Evolutionary conservation across 2,797 vertebrate species (phyloP).

Genomic region (Danio tinwini): DNA sequence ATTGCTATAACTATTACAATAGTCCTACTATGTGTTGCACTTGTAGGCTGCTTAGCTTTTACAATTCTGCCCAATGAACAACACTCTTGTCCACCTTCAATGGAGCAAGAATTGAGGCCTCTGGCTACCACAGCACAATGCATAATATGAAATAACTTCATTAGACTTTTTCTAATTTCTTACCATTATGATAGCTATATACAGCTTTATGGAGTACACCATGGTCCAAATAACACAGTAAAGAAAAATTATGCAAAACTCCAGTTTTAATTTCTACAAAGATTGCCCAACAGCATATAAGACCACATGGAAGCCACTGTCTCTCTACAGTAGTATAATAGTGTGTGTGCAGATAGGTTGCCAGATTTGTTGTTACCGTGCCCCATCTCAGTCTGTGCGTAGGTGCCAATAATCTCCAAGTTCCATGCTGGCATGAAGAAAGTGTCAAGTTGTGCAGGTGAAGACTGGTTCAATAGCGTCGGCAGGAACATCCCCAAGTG

Average conservation of each 20-base stretch:
- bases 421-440: slow-evolving; percentile 99
- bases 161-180: not conserved
- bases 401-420: slow-evolving; percentile 98
- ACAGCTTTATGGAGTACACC: not conserved
- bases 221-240: not conserved
- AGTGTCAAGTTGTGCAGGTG: slow-evolving; percentile 91
- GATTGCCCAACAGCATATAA: not conserved
- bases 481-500: slow-evolving; percentile 99
- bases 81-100: too few species aligned
- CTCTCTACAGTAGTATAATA: not conserved
- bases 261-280: not conserved
- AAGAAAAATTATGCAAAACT: not conserved
- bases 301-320: not conserved
- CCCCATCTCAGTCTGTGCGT: slow-evolving; percentile 99
- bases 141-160: too few species aligned
- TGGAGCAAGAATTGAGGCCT: too few species aligned
- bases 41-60: not conserved
- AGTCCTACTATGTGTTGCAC: not conserved
- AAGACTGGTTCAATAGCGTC: slow-evolving; percentile 96
- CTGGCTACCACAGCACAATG: too few species aligned
- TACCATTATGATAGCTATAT: not conserved
- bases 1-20: not conserved
- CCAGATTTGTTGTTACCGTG: slow-evolving; percentile 87
- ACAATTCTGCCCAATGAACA: not conserved
- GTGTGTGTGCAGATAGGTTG: slow-evolving; percentile 2